A percentile compares a stretch with the other conserved stretches of the same genome.
phyloP scores from a whole-genome alignment of 2,113 vertebrate species.

The Corythoichthys haematopterus region DNA sequence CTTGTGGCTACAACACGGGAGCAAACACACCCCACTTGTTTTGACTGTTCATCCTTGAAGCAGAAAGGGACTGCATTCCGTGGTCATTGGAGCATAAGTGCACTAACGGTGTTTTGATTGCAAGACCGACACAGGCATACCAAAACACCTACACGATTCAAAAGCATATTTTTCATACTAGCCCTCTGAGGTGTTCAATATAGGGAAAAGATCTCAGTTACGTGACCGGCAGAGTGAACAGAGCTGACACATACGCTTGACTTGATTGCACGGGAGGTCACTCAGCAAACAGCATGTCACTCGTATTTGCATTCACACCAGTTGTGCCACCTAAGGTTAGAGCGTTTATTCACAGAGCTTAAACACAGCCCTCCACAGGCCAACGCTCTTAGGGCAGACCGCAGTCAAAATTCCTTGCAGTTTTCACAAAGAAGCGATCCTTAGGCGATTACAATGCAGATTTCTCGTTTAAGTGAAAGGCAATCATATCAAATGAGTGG shows the following conservation, averaged over 20 bases:
- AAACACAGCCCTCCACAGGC: slow-evolving; percentile 35
- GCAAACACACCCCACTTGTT: slow-evolving; percentile 51
- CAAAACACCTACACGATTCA: not conserved
- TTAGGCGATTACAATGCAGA: slow-evolving; percentile 65
- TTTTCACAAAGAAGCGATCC: slow-evolving; percentile 56
- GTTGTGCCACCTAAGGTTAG: slow-evolving; percentile 38
- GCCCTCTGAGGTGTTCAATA: slow-evolving; percentile 2
- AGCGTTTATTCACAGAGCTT: slow-evolving; percentile 41
- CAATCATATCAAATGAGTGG: slow-evolving; percentile 33
- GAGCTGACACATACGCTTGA: not conserved
- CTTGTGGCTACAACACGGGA: slow-evolving; percentile 40
- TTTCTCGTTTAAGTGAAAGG: slow-evolving; percentile 63
- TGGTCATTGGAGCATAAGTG: slow-evolving; percentile 51
- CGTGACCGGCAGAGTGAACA: not conserved
- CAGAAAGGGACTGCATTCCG: slow-evolving; percentile 52
- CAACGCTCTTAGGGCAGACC: slow-evolving; percentile 44
- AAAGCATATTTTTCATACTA: not conserved
- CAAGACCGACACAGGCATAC: slow-evolving; percentile 18
- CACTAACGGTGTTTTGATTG: slow-evolving; percentile 42
- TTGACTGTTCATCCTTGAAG: slow-evolving; percentile 41
- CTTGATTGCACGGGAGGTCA: slow-evolving; percentile 28
- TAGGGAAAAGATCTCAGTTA: not conserved
- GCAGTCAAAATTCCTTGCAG: slow-evolving; percentile 41
- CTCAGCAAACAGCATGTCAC: slow-evolving; percentile 31
- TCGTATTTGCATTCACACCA: slow-evolving; percentile 23